Evolutionary conservation across 2,888 invertebrate genomes (phyloP), one percentile per base, ranked within the genome.

Genomic region (Pyrrhia umbra): DNA sequence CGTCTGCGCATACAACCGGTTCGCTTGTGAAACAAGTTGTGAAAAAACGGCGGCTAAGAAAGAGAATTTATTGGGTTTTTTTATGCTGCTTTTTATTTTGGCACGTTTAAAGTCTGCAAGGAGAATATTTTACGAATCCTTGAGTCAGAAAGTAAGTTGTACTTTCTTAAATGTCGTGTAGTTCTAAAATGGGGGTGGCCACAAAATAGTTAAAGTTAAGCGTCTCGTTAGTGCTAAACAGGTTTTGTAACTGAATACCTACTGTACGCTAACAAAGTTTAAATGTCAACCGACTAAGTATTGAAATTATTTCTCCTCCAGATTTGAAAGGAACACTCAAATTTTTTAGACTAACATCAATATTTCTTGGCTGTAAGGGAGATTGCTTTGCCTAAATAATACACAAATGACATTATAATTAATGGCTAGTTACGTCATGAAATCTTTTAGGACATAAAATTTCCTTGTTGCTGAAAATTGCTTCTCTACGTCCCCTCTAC

Each of bases 1-100:
- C 75, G 82, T 77, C 79, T 80, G 72, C 69, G 70, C 82, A 71
- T 21, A 58, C 43, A 81, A 83, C 84, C 79, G 77, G 82, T 82
- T 71, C n/a, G 18, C 27, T 51, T 42, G 55, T 60, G 66, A 79
- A 64, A 59, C 77, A 80, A 82, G 73, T 84, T 69, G 59, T 69
- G 60, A 72, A 68, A 63, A 67, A 63, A 63, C 55, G 54, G 81
- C 79, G 79, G 51, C 59, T 9, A 16, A n/a, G 16, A 40, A 65
- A 42, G 42, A 34, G 0, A 8, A 27, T 59, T n/a, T 43, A 37
- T 8, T 18, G 0, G 0, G 0, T 2, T 9, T n/a, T 6, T 40
- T 18, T 45, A n/a, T 39, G 27, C 15, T 37, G 6, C 18, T 18
- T 40, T 42, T 72, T 46, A 10, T 46, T 51, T 65, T 59, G 23